These are phyloP conservation scores for Calameuta idolon DNA, from an alignment of 2,888 invertebrate species.

Conservation along the genomic window DNA sequence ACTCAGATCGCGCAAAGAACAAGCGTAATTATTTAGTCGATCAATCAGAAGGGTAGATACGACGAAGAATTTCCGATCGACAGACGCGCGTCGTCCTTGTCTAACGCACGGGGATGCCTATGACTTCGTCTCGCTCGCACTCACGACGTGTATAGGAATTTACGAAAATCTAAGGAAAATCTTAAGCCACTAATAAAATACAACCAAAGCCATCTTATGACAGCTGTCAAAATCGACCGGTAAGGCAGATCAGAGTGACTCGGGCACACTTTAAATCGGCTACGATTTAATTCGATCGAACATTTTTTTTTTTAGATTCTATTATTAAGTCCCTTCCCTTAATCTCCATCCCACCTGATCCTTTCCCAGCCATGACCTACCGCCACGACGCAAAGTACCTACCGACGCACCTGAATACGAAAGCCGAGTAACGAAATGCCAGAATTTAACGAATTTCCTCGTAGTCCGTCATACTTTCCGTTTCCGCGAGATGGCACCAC, in stretches of 20 bases:
- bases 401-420: not conserved
- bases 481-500: not conserved
- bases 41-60: not conserved
- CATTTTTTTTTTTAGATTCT: not conserved
- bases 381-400: not conserved
- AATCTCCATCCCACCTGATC: not conserved
- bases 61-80: not conserved
- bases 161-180: no score
- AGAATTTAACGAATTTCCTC: not conserved
- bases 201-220: not conserved
- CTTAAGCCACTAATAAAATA: no score
- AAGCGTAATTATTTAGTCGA: not conserved
- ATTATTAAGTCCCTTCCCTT: not conserved
- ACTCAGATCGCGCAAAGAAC: no score
- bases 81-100: not conserved
- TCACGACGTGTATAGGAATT: not conserved
- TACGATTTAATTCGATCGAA: no score
- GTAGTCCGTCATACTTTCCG: not conserved
- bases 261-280: no score
- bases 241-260: not conserved
- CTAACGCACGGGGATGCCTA: not conserved
- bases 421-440: not conserved
- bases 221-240: not conserved
- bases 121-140: not conserved
- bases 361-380: not conserved